phyloP scores from a whole-genome alignment of 1,140 invertebrate genomes.

The Bradysia coprophila region DNA sequence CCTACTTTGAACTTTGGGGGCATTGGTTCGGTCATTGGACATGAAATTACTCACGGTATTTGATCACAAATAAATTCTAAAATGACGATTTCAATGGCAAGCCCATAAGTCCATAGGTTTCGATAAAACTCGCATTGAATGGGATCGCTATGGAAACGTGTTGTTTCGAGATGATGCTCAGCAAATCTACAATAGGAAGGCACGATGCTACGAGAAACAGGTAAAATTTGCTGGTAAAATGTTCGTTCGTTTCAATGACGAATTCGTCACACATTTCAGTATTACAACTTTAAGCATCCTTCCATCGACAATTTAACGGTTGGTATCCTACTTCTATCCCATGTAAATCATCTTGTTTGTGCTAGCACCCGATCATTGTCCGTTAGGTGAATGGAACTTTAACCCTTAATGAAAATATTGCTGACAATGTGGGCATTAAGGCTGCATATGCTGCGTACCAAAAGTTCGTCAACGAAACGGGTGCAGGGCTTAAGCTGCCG shows the following conservation, averaged over 20 bases:
- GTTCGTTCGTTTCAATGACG: constrained; percentile 54
- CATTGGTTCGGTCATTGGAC: constrained; percentile 82
- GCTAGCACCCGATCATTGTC: no score
- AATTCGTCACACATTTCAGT: constrained; percentile 76
- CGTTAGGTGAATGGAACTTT: constrained; percentile 61
- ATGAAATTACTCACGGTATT: constrained; percentile 90
- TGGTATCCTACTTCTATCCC: not conserved
- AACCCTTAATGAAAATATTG: constrained; percentile 77
- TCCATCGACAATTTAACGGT: constrained; percentile 46
- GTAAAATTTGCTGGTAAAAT: constrained; percentile 49
- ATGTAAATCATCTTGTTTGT: not conserved
- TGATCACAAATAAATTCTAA: constrained; percentile 48
- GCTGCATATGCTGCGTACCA: constrained; percentile 59
- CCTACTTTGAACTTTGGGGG: constrained; percentile 84
- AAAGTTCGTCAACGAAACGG: constrained; percentile 34
- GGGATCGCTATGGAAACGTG: not conserved
- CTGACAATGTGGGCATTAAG: constrained; percentile 74
- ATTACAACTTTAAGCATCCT: constrained; percentile 57
- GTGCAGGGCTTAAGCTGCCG: constrained; percentile 43
- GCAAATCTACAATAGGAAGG: constrained; percentile 81
- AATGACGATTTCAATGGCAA: no score
- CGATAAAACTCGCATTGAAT: no score
- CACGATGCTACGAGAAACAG: constrained; percentile 69
- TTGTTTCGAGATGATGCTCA: constrained; percentile 65
- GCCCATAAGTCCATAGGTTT: not conserved